A percentile compares a stretch with the other conserved stretches of the same genome.
phyloP scores from a whole-genome alignment of 2,888 invertebrate species.

The Tenthredo livida region DNA sequence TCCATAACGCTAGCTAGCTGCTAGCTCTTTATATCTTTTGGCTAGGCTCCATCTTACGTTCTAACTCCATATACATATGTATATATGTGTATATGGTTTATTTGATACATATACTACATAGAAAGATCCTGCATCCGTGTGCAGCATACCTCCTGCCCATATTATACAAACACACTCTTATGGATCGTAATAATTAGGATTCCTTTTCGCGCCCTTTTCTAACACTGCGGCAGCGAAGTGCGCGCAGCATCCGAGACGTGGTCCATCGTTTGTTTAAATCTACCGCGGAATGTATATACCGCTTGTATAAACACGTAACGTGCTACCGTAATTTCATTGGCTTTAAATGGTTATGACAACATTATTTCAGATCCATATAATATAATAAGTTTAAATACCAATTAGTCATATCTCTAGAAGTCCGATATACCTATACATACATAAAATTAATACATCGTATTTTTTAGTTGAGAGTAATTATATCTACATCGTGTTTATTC shows the following conservation, averaged over 20 bases:
- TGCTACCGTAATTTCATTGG: constrained; percentile 33
- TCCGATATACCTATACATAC: neutral
- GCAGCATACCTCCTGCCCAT: neutral
- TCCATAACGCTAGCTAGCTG: neutral
- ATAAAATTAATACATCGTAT: neutral
- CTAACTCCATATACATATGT: too few relatives aligned
- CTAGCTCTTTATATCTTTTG: constrained; percentile 25
- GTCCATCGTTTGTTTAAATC: constrained; percentile 33
- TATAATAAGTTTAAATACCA: neutral
- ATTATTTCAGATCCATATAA: neutral
- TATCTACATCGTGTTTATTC: neutral
- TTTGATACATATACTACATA: neutral
- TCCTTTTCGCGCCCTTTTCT: constrained; percentile 39
- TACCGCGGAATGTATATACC: constrained; percentile 23
- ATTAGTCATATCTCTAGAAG: neutral
- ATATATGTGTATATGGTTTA: neutral
- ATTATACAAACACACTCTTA: neutral
- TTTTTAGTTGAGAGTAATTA: neutral
- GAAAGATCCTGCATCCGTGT: neutral
- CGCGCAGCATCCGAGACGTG: neutral
- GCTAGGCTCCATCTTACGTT: neutral
- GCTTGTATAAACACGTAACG: neutral
- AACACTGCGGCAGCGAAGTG: too few relatives aligned
- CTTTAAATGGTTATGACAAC: neutral
- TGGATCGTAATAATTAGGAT: constrained; percentile 22